Conservation (phyloP, 2,797 vertebrate species). For the Silurus lanzhouensis region DNA sequence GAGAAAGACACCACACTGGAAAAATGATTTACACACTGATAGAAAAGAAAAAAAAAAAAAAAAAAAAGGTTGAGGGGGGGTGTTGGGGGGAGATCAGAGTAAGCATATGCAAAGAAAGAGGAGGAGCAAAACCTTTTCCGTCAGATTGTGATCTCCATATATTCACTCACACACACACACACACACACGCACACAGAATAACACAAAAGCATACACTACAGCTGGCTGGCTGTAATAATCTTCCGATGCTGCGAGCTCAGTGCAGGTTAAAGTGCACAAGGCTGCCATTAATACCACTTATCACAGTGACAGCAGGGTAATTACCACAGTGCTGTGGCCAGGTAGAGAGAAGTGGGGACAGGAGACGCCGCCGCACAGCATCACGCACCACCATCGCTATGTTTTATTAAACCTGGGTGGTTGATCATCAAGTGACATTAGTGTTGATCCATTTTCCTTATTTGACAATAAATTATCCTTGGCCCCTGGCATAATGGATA, state of each 20-base stretch:
- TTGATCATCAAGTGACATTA: slow-evolving; percentile 85
- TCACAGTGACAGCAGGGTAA: slow-evolving; percentile 89
- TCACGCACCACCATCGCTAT: slow-evolving; percentile 66
- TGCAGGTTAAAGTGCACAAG: slow-evolving; percentile 84
- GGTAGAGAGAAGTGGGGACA: slow-evolving; percentile 75
- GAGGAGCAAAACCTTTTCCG: slow-evolving; percentile 33
- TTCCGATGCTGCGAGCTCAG: slow-evolving; percentile 80
- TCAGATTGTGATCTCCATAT: slow-evolving; percentile 19
- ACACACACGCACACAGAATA: not conserved
- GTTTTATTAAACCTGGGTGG: slow-evolving; percentile 85
- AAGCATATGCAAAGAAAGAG: slow-evolving; percentile 38
- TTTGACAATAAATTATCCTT: slow-evolving; percentile 89
- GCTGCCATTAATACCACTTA: slow-evolving; percentile 94
- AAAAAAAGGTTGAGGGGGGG: not conserved
- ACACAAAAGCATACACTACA: slow-evolving; percentile 59
- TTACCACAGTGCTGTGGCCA: slow-evolving; percentile 81
- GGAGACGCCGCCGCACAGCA: slow-evolving; percentile 74
- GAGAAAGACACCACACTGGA: not conserved
- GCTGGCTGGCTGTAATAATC: slow-evolving; percentile 84
- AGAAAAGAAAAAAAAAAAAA: not conserved
- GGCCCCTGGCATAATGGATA: slow-evolving; percentile 80
- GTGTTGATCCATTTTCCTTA: slow-evolving; percentile 83
- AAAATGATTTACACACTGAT: not conserved
- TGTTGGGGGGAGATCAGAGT: not conserved
- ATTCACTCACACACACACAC: slow-evolving; percentile 9